Percentiles rank a stretch among this genome's conserved stretches.
phyloP scores from a whole-genome alignment of 2,888 invertebrate species.

The Ectemnius lituratus region DNA sequence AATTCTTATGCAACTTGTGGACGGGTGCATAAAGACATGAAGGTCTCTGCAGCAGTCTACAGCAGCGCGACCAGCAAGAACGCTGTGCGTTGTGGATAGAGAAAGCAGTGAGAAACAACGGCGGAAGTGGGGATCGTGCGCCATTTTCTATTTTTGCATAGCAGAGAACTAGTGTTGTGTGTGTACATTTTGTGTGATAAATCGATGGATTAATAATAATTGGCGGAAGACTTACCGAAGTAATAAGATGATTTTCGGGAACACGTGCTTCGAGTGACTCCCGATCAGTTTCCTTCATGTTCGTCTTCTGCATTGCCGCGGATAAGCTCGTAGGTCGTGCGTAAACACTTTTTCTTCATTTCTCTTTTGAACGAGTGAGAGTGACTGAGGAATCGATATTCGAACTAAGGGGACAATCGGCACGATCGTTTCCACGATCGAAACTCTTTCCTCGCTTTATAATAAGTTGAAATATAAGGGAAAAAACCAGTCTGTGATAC shows the following conservation, averaged over 20 bases:
- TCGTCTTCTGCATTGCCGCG: constrained; percentile 44
- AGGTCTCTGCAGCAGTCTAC: constrained; percentile 24
- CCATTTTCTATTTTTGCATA: constrained; percentile 78
- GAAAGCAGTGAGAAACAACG: constrained; percentile 69
- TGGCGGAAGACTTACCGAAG: constrained; percentile 42
- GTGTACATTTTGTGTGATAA: constrained; percentile 72
- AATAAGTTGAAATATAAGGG: constrained; percentile 51
- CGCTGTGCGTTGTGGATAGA: constrained; percentile 60
- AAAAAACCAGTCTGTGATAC: constrained; percentile 73
- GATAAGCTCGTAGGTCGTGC: constrained; percentile 46
- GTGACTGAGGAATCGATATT: constrained; percentile 36
- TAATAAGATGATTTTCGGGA: constrained; percentile 67
- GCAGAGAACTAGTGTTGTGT: constrained; percentile 74
- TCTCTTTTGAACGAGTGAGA: constrained; percentile 53
- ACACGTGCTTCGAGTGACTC: constrained; percentile 63
- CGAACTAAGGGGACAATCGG: constrained; percentile 28
- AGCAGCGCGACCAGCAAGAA: constrained; percentile 38
- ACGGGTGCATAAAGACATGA: no score
- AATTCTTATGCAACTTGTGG: no score
- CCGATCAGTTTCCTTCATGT: constrained; percentile 47
- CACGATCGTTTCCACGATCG: constrained; percentile 30
- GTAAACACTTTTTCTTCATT: constrained; percentile 63
- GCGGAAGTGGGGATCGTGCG: constrained; percentile 70
- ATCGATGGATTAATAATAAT: constrained; percentile 62
- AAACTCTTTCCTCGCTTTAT: constrained; percentile 39